These are phyloP conservation scores for Ostrea edulis DNA, from an alignment of 1,140 invertebrate genomes.

Conservation along the genomic window DNA sequence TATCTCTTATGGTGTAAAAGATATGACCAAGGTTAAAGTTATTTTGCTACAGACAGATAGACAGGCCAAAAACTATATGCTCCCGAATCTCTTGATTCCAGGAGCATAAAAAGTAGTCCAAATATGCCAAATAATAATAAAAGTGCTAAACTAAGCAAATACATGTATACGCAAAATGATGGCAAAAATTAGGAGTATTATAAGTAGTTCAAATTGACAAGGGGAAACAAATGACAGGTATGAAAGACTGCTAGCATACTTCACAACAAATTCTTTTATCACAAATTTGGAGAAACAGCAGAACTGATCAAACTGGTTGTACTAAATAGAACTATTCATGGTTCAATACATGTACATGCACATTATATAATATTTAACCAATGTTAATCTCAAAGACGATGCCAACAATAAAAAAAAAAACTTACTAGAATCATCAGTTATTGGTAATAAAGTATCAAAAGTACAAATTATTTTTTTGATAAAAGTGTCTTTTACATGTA, in stretches of 20 bases:
- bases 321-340: no score
- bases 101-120: no score
- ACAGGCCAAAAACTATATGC: no score
- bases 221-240: neutral
- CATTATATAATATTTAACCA: neutral
- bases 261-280: neutral
- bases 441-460: neutral
- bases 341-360: no score
- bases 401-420: no score
- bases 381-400: neutral
- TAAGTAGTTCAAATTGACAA: neutral
- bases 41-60: no score
- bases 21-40: no score
- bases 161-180: neutral
- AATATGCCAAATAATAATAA: no score
- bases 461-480: neutral
- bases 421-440: no score
- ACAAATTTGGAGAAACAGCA: neutral
- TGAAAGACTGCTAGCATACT: neutral
- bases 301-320: neutral
- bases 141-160: no score
- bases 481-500: neutral
- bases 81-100: no score
- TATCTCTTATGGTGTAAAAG: no score
- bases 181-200: neutral